Percentiles rank a stretch among this genome's conserved stretches.
phyloP scores from a whole-genome alignment of 2,888 invertebrate genomes.

The Spodoptera exigua region DNA sequence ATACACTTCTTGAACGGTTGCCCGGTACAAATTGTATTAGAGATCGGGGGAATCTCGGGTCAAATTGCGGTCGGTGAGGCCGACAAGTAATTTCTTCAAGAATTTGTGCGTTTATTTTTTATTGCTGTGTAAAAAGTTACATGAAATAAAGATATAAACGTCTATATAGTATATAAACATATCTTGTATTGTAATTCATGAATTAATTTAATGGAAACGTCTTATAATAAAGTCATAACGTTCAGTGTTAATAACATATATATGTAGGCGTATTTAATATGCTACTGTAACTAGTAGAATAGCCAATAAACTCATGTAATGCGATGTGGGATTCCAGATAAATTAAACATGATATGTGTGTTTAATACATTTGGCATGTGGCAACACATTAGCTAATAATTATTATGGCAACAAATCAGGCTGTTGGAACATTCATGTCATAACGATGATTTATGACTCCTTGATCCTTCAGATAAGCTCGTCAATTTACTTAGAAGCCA shows the following conservation, averaged over 20 bases:
- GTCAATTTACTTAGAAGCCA: slow-evolving; percentile 13
- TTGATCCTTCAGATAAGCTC: slow-evolving; percentile 10
- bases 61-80: slow-evolving; percentile 7
- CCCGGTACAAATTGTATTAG: slow-evolving; percentile 14
- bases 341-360: slow-evolving; percentile 8
- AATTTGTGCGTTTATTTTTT: slow-evolving; percentile 2
- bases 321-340: not conserved
- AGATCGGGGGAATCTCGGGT: slow-evolving; percentile 15
- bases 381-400: slow-evolving; percentile 23
- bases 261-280: no score
- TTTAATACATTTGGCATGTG: slow-evolving; percentile 1
- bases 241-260: no score
- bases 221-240: no score
- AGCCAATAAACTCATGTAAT: not conserved
- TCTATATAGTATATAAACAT: no score
- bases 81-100: not conserved
- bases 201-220: no score
- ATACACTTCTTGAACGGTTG: not conserved
- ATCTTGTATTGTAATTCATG: no score
- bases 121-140: not conserved
- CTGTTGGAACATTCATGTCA: slow-evolving; percentile 14
- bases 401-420: slow-evolving; percentile 22
- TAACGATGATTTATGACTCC: slow-evolving; percentile 26
- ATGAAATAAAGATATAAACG: no score
- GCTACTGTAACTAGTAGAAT: no score